phyloP scores from a whole-genome alignment of 2,797 vertebrate genomes.

The Sebastes itinus region DNA sequence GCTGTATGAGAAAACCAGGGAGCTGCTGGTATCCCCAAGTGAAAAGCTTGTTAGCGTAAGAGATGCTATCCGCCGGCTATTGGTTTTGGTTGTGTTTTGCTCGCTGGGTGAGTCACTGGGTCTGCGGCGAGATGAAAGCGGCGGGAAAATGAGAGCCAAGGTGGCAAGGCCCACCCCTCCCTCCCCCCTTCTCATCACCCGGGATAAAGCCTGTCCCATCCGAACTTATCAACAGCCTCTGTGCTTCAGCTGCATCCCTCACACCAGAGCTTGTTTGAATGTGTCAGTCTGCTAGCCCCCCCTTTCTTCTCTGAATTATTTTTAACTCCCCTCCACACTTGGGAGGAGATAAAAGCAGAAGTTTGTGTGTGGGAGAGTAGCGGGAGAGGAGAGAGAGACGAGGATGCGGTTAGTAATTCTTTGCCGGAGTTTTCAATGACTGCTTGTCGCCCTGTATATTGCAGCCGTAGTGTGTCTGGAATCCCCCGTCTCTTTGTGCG shows the following conservation, averaged over 20 bases:
- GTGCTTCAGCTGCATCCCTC: constrained; percentile 46
- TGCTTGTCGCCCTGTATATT: constrained; percentile 31
- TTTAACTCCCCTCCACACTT: constrained; percentile 69
- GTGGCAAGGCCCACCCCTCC: constrained; percentile 38
- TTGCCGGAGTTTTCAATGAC: constrained; percentile 36
- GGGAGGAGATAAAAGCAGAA: constrained; percentile 73
- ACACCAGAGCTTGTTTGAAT: constrained; percentile 55
- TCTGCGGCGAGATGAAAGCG: constrained; percentile 70
- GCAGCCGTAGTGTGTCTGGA: constrained; percentile 27
- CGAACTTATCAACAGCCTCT: constrained; percentile 59
- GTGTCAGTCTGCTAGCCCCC: constrained; percentile 55
- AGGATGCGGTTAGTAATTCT: constrained; percentile 57
- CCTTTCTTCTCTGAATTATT: constrained; percentile 68
- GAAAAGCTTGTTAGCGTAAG: constrained; percentile 82
- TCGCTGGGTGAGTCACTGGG: constrained; percentile 70
- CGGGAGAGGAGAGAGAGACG: constrained; percentile 52
- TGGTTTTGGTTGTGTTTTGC: constrained; percentile 78
- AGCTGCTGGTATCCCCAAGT: constrained; percentile 77
- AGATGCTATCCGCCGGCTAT: constrained; percentile 80
- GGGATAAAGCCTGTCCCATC: constrained; percentile 60
- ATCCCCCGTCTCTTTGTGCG: constrained; percentile 28
- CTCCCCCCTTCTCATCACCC: constrained; percentile 40
- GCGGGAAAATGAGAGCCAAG: constrained; percentile 61
- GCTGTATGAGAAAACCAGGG: constrained; percentile 66
- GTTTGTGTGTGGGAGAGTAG: constrained; percentile 66